Evolutionary conservation across 2,113 vertebrate genomes (phyloP).

Genomic region (Turdus rufiventris): DNA sequence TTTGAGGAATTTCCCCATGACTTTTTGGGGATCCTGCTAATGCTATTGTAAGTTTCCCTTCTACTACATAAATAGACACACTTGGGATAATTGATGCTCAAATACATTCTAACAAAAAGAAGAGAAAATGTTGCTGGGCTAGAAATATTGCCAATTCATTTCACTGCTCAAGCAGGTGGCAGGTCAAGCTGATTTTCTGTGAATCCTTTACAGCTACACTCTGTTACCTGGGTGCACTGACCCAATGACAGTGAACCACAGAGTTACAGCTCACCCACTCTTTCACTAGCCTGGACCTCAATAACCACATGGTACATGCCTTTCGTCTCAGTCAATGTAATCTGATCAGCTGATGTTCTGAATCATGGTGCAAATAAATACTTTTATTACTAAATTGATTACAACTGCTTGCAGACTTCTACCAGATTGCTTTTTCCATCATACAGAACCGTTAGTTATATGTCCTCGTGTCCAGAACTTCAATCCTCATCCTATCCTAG

Average conservation of each 20-base stretch:
- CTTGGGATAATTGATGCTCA: not conserved
- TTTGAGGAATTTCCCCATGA: not conserved
- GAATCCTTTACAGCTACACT: not conserved
- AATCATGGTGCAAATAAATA: not conserved
- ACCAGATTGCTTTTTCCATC: not conserved
- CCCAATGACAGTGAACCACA: not conserved
- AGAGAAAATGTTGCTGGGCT: accelerated
- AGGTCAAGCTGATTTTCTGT: not conserved
- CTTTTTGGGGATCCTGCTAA: not conserved
- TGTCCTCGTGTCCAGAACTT: not conserved
- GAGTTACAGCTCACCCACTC: not conserved
- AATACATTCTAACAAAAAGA: not conserved
- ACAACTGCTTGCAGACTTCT: not conserved
- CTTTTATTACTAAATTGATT: not conserved
- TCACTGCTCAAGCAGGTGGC: not conserved
- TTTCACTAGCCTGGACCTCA: not conserved
- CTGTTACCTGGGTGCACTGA: not conserved
- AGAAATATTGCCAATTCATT: not conserved
- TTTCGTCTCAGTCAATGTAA: not conserved
- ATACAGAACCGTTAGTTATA: not conserved
- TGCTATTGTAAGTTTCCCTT: not conserved
- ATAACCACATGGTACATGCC: not conserved
- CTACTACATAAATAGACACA: not conserved
- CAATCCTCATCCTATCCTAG: not conserved
- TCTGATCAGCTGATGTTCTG: not conserved